Percentiles rank a stretch among this genome's conserved stretches.
phyloP scores from a whole-genome alignment of 2,797 vertebrate genomes.

The Anas georgica region DNA sequence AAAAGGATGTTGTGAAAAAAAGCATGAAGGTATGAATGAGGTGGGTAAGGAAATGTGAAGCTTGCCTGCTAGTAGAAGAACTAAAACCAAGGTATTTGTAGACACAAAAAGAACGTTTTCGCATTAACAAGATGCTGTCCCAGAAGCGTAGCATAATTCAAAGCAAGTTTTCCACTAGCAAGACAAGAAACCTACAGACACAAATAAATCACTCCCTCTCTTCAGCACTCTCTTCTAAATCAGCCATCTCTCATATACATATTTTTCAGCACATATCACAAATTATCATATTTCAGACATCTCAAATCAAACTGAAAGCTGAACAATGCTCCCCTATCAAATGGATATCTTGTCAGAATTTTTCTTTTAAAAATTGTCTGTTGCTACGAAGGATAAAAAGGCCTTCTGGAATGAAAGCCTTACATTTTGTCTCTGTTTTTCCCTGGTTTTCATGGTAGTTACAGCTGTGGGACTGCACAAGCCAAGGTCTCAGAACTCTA shows the following conservation, averaged over 20 bases:
- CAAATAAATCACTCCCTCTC: neutral
- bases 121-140: neutral
- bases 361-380: neutral
- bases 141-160: neutral
- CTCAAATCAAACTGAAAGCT: neutral
- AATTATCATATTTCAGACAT: neutral
- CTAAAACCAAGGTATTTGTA: neutral
- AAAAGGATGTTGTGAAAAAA: neutral
- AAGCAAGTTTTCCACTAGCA: neutral
- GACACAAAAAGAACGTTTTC: neutral
- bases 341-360: accelerated
- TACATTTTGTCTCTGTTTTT: neutral
- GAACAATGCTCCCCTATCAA: neutral
- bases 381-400: neutral
- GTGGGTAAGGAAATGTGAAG: neutral
- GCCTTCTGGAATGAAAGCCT: neutral
- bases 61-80: neutral
- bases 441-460: neutral
- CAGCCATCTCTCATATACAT: neutral
- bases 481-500: neutral
- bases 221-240: neutral
- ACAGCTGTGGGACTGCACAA: accelerated
- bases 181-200: neutral
- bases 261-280: neutral
- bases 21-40: neutral